Conservation (phyloP, 2,797 vertebrate species). For the Spinibarbus caldwelli region DNA sequence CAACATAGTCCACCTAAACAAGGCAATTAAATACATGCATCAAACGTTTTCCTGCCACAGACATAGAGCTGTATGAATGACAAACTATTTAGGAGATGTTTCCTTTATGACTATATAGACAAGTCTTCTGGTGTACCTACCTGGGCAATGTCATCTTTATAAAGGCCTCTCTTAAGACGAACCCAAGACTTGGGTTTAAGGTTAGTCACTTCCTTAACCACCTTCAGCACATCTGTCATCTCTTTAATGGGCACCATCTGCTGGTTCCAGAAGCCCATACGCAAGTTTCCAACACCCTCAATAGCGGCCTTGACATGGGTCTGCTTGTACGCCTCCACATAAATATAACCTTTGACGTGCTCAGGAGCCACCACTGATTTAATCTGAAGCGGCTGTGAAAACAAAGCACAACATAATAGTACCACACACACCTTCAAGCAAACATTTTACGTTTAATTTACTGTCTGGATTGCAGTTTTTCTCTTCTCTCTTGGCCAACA, state of each 20-base stretch:
- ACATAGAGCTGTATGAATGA: background rate
- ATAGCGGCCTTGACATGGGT: slow-evolving; percentile 96
- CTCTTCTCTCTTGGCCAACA: background rate
- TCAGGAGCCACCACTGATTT: slow-evolving; percentile 96
- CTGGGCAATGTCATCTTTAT: slow-evolving; percentile 98
- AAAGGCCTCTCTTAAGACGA: slow-evolving; percentile 93
- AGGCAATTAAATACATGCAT: background rate
- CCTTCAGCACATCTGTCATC: slow-evolving; percentile 97
- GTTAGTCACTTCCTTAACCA: slow-evolving; percentile 97
- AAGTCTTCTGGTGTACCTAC: slow-evolving; percentile 64
- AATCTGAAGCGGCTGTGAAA: slow-evolving; percentile 89
- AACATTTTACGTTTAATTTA: background rate
- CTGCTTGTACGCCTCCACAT: slow-evolving; percentile 96
- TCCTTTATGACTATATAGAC: background rate
- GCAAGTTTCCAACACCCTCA: slow-evolving; percentile 93
- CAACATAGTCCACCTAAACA: slow-evolving; percentile 93
- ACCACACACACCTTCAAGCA: background rate
- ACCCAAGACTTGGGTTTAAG: slow-evolving; percentile 99
- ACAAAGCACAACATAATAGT: background rate
- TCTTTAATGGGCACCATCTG: slow-evolving; percentile 99
- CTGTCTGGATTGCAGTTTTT: background rate
- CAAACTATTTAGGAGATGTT: background rate
- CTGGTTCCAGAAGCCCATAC: slow-evolving; percentile 98
- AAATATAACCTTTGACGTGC: slow-evolving; percentile 94
- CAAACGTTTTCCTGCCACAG: background rate